phyloP scores from a whole-genome alignment of 2,113 vertebrate genomes.

The Athene cunicularia region DNA sequence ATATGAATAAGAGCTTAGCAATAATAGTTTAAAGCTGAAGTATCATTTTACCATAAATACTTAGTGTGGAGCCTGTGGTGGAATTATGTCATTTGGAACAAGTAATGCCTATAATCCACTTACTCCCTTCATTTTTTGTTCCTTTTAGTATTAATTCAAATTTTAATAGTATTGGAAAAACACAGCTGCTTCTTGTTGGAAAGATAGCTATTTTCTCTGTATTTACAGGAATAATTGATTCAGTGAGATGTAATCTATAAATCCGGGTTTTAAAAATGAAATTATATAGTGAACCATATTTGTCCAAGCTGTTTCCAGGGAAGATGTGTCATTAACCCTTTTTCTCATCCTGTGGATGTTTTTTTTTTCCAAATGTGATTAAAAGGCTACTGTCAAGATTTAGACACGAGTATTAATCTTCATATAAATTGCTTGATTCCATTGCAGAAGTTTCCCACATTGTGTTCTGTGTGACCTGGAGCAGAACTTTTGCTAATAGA shows the following conservation, averaged over 20 bases:
- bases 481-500: background rate
- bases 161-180: constrained; percentile 60
- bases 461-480: constrained; percentile 2
- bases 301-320: constrained; percentile 24
- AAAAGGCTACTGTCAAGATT: constrained; percentile 10
- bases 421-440: background rate
- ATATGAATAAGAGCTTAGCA: background rate
- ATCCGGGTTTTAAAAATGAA: constrained; percentile 37
- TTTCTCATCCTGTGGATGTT: background rate
- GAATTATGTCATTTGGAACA: constrained; percentile 42
- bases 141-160: constrained; percentile 46
- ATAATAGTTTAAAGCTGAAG: constrained; percentile 23
- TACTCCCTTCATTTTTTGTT: constrained; percentile 19
- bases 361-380: constrained; percentile 11
- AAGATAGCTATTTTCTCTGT: constrained; percentile 18
- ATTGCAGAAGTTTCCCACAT: background rate
- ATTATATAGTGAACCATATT: constrained; percentile 21
- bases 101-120: constrained; percentile 33
- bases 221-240: constrained; percentile 48
- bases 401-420: background rate
- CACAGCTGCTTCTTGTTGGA: constrained; percentile 39
- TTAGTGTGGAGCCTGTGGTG: constrained; percentile 7
- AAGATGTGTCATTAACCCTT: constrained; percentile 21
- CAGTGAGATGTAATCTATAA: constrained; percentile 30
- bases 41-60: constrained; percentile 45